Conservation (phyloP, 2,113 vertebrate genomes). For the Dromaius novaehollandiae region DNA sequence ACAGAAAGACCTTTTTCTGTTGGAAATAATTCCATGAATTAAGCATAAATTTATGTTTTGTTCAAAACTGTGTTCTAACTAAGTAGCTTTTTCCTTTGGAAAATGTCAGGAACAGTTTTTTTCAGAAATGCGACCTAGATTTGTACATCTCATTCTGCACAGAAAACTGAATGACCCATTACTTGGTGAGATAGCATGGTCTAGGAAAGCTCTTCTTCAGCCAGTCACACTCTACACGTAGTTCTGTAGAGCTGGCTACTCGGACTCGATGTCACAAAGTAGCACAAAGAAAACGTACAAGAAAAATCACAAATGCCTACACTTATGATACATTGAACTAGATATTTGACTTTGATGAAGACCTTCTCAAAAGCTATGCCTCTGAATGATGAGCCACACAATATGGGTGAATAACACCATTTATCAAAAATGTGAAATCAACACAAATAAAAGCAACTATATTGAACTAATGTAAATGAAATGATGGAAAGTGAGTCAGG, state of each 20-base stretch:
- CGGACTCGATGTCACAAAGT: background rate
- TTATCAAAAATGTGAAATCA: conserved; percentile 36
- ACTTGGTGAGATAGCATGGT: background rate
- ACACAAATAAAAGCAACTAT: conserved; percentile 4
- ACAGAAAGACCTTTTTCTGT: background rate
- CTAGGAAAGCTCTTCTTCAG: background rate
- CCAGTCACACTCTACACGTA: background rate
- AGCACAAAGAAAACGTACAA: background rate
- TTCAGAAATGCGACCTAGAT: background rate
- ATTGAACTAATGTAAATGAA: conserved; percentile 25
- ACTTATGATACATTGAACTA: background rate
- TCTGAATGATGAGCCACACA: conserved; percentile 36
- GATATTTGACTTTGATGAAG: conserved; percentile 38
- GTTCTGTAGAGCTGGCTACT: background rate
- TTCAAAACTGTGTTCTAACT: no score
- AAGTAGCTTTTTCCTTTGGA: background rate
- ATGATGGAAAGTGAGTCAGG: background rate
- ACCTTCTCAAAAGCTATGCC: background rate
- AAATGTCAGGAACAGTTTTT: background rate
- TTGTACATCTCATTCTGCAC: background rate
- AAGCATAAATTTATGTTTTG: background rate
- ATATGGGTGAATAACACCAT: background rate
- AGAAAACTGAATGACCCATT: background rate
- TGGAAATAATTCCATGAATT: background rate
- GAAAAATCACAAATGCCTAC: background rate